phyloP scores from a whole-genome alignment of 2,113 vertebrate genomes.

The Hoplias malabaricus region DNA sequence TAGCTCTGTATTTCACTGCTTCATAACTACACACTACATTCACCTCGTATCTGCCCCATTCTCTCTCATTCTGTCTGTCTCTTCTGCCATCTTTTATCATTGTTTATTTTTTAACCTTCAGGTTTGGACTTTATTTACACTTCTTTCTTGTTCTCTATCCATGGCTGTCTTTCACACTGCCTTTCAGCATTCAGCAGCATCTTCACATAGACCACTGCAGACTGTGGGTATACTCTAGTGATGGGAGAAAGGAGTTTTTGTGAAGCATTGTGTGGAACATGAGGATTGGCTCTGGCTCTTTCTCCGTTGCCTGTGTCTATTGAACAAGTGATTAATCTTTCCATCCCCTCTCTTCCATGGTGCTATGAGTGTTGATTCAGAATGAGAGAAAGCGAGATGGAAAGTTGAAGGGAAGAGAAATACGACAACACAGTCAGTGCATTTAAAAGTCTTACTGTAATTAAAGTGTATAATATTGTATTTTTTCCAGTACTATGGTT shows the following conservation, averaged over 20 bases:
- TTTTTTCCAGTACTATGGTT: neutral
- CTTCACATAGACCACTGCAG: neutral
- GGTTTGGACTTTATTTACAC: neutral
- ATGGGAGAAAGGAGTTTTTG: conserved; percentile 2
- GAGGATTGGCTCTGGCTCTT: neutral
- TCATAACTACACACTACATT: neutral
- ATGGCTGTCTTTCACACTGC: neutral
- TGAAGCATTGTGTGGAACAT: neutral
- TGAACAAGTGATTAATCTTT: conserved; percentile 22
- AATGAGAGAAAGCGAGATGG: neutral
- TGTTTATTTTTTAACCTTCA: neutral
- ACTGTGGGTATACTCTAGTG: neutral
- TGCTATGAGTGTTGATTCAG: neutral
- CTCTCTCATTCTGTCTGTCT: neutral
- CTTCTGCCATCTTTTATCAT: neutral
- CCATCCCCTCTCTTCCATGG: neutral
- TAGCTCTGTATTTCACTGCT: neutral
- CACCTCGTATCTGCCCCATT: neutral
- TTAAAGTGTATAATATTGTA: neutral
- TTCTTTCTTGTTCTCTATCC: neutral
- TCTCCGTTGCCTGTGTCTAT: neutral
- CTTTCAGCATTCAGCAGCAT: neutral
- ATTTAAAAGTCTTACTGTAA: conserved; percentile 15
- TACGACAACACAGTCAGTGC: neutral
- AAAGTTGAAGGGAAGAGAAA: neutral